These are phyloP conservation scores for Pseudachorutes palmiensis DNA, from an alignment of 1,140 invertebrate species.

Conservation along the genomic window DNA sequence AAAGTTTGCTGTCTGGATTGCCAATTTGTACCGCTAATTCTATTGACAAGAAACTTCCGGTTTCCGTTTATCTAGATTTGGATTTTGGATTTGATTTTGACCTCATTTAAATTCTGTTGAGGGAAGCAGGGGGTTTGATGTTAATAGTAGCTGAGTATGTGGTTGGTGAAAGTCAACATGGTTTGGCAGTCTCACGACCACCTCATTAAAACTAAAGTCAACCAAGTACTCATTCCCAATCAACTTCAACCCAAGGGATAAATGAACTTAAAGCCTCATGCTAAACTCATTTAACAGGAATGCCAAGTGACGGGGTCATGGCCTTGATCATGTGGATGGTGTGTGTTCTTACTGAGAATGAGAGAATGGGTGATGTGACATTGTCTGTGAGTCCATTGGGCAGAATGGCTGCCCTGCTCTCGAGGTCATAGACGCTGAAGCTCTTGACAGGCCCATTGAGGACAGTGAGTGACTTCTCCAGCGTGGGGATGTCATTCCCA, in stretches of 20 bases:
- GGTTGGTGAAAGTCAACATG: too few relatives aligned
- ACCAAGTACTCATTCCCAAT: background rate
- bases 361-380: slow-evolving; percentile 36
- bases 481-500: slow-evolving; percentile 56
- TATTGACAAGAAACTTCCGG: too few relatives aligned
- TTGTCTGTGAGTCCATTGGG: slow-evolving; percentile 37
- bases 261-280: too few relatives aligned
- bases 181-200: too few relatives aligned
- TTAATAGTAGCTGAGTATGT: too few relatives aligned
- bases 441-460: slow-evolving; percentile 60
- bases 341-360: slow-evolving; percentile 16
- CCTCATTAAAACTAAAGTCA: background rate
- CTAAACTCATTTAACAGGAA: background rate
- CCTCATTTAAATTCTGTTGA: too few relatives aligned
- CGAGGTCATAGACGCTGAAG: slow-evolving; percentile 57
- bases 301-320: background rate
- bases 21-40: too few relatives aligned
- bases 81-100: too few relatives aligned
- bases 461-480: slow-evolving; percentile 49
- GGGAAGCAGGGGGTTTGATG: too few relatives aligned
- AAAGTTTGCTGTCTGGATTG: too few relatives aligned
- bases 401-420: slow-evolving; percentile 31
- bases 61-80: too few relatives aligned
- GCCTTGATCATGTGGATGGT: too few relatives aligned
- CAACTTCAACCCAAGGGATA: background rate